These are phyloP conservation scores for Heteropelma amictum DNA, from an alignment of 2,888 invertebrate species.

Conservation along the genomic window DNA sequence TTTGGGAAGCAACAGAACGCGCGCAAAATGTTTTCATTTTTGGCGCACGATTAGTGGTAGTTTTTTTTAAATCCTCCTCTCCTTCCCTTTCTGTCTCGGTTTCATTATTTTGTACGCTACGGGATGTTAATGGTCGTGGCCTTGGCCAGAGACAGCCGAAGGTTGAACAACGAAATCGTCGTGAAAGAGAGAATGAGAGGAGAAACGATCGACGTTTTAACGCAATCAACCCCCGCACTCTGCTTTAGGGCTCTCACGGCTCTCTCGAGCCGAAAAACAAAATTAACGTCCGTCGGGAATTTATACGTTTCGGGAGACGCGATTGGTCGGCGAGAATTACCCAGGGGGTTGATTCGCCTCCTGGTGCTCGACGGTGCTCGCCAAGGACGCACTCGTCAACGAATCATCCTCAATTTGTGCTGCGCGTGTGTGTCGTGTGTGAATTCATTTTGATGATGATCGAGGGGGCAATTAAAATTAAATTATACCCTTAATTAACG, in stretches of 20 bases:
- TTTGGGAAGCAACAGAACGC: no score
- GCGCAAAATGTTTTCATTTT: conserved; percentile 1
- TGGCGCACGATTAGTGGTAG: not conserved
- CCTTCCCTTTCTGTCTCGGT: not conserved
- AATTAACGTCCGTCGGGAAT: conserved; percentile 31
- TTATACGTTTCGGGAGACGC: no score
- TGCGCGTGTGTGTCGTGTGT: no score
- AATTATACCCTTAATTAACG: no score
- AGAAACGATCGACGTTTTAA: not conserved
- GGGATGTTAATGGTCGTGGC: conserved; percentile 10
- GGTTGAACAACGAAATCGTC: conserved; percentile 22
- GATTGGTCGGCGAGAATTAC: no score
- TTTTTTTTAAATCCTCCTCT: not conserved
- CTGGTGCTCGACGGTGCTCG: no score
- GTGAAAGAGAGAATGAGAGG: not conserved
- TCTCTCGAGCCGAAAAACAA: not conserved
- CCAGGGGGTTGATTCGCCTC: no score
- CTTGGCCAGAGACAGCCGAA: conserved; percentile 20
- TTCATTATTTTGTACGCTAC: conserved; percentile 27
- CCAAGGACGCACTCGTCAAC: no score
- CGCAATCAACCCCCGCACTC: not conserved
- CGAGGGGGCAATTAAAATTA: no score
- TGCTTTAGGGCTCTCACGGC: not conserved
- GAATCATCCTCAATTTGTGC: no score
- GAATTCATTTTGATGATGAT: no score